A percentile compares a stretch with the other conserved stretches of the same genome.
These are phyloP conservation scores for Eilema depressum DNA, from an alignment of 2,888 invertebrate species.

Conservation along the genomic window DNA sequence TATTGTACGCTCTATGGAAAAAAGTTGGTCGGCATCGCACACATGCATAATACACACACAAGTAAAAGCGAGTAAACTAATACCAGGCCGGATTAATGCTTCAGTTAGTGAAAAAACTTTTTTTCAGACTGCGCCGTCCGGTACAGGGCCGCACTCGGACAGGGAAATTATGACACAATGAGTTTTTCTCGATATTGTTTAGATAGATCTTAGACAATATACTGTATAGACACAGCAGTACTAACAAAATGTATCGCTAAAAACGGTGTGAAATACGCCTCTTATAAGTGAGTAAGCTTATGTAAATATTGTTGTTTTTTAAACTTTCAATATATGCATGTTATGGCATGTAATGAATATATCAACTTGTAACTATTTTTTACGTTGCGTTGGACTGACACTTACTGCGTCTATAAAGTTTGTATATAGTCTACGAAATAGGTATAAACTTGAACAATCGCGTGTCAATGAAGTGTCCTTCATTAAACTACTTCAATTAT, in stretches of 20 bases:
- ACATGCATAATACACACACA: slow-evolving; percentile 70
- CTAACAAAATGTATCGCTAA: too few relatives aligned
- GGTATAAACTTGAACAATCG: slow-evolving; percentile 7
- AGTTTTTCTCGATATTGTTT: slow-evolving; percentile 23
- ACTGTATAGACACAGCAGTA: too few relatives aligned
- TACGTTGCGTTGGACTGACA: too few relatives aligned
- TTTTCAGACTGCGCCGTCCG: slow-evolving; percentile 86
- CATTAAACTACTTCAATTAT: not conserved
- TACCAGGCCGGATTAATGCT: slow-evolving; percentile 87
- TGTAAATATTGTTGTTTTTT: too few relatives aligned
- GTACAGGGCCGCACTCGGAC: slow-evolving; percentile 74
- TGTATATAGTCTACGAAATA: too few relatives aligned
- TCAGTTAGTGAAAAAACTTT: slow-evolving; percentile 88
- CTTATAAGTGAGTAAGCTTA: too few relatives aligned
- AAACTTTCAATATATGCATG: too few relatives aligned
- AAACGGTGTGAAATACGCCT: too few relatives aligned
- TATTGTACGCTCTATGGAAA: slow-evolving; percentile 73
- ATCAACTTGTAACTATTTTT: too few relatives aligned
- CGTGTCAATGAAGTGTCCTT: not conserved
- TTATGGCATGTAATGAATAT: too few relatives aligned
- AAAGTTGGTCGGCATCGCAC: slow-evolving; percentile 81
- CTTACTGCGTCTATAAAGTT: too few relatives aligned
- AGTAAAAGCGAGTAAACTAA: slow-evolving; percentile 86
- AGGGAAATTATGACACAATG: slow-evolving; percentile 53
- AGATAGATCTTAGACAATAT: too few relatives aligned